Base-by-base conservation (phyloP, 2,888 invertebrate species). In the Thumatha senex region DNA sequence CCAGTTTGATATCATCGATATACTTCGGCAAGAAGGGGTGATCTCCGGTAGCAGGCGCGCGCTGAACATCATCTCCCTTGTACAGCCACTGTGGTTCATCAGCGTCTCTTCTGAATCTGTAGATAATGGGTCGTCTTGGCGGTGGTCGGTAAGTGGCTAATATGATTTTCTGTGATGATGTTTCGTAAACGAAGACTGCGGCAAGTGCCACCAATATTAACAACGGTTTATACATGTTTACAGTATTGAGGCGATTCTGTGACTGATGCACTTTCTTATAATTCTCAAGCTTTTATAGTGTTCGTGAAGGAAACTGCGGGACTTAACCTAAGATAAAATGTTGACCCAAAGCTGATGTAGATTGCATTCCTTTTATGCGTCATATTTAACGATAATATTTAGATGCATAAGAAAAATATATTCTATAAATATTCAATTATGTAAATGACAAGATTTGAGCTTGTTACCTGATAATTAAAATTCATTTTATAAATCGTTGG, bases 151-250 rank as follows among this genome's bases (percentile, higher is more conserved):
- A n/a, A 0, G 46, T 46, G 0, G 46, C 45, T 0, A 8, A 31
- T 11, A 29, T 44, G 40, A 53, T 24, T 0, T 12, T 14, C 1
- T 54, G 38, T 41, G 54, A 45, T 10, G 40, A 42, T n/a, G 54
- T 18, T 12, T 41, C 54, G 12, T n/a, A 42, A 34, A 65, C 18
- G 7, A 55, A 8, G 2, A 61, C 38, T 0, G 36, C 44, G 7
- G 55, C 42, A 2, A 63, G 2, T 0, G 54, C 41, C 14, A 14
- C 42, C 2, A 61, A 7, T 7, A 58, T 31, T 1, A 56, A 7
- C 0, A 41, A 3, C 0, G 29, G 13, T 36, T 47, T 61, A 10
- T 3, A 51, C 65, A 63, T 65, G 18, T 48, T 45, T 12, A 55
- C 7, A 49, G 54, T 39, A 3, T 43, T 9, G 24, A 35, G 35